These are phyloP conservation scores for Apostichopus japonicus DNA, from an alignment of 35 echinoderm and acorn worm genomes.

Conservation along the genomic window DNA sequence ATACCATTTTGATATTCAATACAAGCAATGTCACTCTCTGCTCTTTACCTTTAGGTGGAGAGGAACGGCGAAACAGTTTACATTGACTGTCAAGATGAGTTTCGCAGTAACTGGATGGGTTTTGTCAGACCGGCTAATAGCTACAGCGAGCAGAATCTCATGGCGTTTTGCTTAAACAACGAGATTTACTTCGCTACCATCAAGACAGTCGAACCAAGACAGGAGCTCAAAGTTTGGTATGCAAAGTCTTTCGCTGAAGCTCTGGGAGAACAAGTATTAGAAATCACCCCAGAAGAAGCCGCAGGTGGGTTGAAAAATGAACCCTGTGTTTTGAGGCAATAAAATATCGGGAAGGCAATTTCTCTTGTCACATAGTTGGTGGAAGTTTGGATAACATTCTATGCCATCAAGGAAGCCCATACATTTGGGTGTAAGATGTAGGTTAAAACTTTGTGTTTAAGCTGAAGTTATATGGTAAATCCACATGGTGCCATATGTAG, in stretches of 20 bases:
- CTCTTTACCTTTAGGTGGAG: slow-evolving; percentile 54
- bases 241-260: slow-evolving; percentile 82
- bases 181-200: slow-evolving; percentile 97
- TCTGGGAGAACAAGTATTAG: slow-evolving; percentile 78
- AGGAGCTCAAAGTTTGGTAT: slow-evolving; percentile 94
- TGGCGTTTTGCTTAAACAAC: slow-evolving; percentile 75
- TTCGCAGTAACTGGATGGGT: slow-evolving; percentile 94
- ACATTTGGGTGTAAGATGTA: too few relatives aligned
- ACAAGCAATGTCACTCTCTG: neutral
- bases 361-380: too few relatives aligned
- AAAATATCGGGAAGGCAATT: neutral
- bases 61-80: slow-evolving; percentile 55
- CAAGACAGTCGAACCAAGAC: slow-evolving; percentile 76
- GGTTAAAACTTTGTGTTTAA: too few relatives aligned
- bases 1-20: too few relatives aligned
- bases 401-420: too few relatives aligned
- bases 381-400: too few relatives aligned
- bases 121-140: slow-evolving; percentile 83
- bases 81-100: slow-evolving; percentile 86
- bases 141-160: slow-evolving; percentile 96
- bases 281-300: slow-evolving; percentile 88
- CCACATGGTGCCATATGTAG: too few relatives aligned
- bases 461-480: too few relatives aligned
- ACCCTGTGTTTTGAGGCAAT: neutral
- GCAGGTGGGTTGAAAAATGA: slow-evolving; percentile 63